Evolutionary conservation across 2,888 invertebrate genomes (phyloP), one percentile per base, ranked within the genome.

Genomic region (Caenorhabditis sinica): DNA sequence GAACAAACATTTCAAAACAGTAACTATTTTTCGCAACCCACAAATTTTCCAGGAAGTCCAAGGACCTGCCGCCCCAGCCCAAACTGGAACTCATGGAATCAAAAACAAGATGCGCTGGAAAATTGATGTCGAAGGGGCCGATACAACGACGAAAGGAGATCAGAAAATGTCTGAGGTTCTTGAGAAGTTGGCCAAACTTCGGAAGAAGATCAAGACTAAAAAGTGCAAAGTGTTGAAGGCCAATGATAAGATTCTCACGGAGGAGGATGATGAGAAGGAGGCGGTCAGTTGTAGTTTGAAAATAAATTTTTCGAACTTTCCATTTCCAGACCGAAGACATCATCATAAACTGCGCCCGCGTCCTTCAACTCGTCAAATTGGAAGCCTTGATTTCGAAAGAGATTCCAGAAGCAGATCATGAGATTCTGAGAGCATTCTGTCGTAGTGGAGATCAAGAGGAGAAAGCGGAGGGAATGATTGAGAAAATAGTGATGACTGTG

Each of bases 101-200:
- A 83, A 79, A 40, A 79, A 83, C 40, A 83, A 83, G 40, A 74
- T 83, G 83, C 28, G 74, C 1, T 83, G 79, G 79, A 83, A 83
- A 30, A 71, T 83, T 23, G 83, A 83, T 63, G 83, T 83, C 49
- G 83, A 83, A 23, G 69, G 74, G 17, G 73, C 73, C 1, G 75
- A 66, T 81, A 40, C 61, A 68, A 74, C 76, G 20, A 45, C 69
- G 13, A 58, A 61, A 5, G 73, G 74, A 8, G 77, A 76, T 51
- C 77, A 69, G 25, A 76, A 82, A 23, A 73, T 81, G 77, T 13
- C 76, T 1, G 77, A 85, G 23, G 66, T 81, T 4, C 17, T 72
- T 4, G 77, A 73, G 5, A 82, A 76, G 28, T 5, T 61, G 23
- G 25, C n/a, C 0, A 63, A 63, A 51, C 23, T 79, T 15, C 15